Conservation (phyloP, 2,888 invertebrate species). For the Nasonia oneida region DNA sequence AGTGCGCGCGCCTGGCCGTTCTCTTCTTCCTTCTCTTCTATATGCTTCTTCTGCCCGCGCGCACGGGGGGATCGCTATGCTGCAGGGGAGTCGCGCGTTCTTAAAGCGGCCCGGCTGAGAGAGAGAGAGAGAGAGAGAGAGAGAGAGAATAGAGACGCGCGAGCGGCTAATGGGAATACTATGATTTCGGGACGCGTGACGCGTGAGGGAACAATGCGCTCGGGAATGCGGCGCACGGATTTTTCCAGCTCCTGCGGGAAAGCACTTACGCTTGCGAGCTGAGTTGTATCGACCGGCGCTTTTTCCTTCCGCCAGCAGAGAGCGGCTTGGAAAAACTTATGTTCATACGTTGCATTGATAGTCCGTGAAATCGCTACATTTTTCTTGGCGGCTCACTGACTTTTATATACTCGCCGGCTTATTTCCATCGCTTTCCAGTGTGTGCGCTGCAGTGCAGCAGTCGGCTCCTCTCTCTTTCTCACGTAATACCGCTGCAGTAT, state of each 20-base stretch:
- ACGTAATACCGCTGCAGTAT: background rate
- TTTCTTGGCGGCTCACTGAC: conserved; percentile 44
- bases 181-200: conserved; percentile 52
- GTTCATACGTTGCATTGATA: conserved; percentile 56
- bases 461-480: no score
- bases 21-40: background rate
- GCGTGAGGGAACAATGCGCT: conserved; percentile 42
- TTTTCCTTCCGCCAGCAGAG: background rate
- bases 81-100: background rate
- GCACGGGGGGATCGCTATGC: no score
- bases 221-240: conserved; percentile 55
- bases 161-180: conserved; percentile 49
- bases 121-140: conserved; percentile 42
- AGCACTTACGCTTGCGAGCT: no score
- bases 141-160: conserved; percentile 39
- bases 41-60: background rate
- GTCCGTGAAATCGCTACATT: conserved; percentile 52
- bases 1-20: conserved; percentile 53
- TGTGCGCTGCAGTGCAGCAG: background rate
- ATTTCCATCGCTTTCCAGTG: background rate
- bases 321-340: conserved; percentile 42
- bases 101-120: background rate
- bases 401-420: conserved; percentile 20
- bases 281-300: background rate
- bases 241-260: conserved; percentile 28